Conservation (phyloP, 2,888 invertebrate genomes). For the Tromatobia lineatoria region DNA sequence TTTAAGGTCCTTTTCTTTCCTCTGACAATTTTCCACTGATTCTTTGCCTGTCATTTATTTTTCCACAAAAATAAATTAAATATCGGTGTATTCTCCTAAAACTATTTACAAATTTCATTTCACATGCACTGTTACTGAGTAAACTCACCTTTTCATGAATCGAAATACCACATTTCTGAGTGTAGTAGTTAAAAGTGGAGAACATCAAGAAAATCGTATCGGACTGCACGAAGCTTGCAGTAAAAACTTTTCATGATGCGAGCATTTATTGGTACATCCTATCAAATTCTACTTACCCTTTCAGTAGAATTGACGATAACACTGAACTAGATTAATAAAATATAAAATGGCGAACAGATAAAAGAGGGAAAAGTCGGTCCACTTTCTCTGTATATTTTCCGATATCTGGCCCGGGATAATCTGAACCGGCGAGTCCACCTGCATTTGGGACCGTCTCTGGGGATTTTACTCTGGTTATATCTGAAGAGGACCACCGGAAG, state of each 20-base stretch:
- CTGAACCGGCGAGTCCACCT: background rate
- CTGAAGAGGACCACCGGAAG: background rate
- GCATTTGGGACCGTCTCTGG: background rate
- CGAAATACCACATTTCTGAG: too few relatives aligned
- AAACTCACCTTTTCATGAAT: too few relatives aligned
- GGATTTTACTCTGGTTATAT: background rate
- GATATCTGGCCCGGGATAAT: background rate
- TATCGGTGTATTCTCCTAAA: too few relatives aligned
- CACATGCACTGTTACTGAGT: too few relatives aligned
- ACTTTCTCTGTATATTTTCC: background rate
- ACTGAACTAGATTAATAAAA: slow-evolving; percentile 6
- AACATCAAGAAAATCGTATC: too few relatives aligned
- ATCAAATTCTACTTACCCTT: background rate
- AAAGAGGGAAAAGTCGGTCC: background rate
- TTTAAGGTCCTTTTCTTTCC: too few relatives aligned
- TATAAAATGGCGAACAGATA: background rate
- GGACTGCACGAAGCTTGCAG: too few relatives aligned
- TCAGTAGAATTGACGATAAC: slow-evolving; percentile 16
- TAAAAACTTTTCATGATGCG: background rate
- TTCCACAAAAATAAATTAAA: too few relatives aligned
- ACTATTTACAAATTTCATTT: too few relatives aligned
- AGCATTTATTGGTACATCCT: background rate
- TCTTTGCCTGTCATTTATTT: too few relatives aligned
- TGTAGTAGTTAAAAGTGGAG: too few relatives aligned
- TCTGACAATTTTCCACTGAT: too few relatives aligned